phyloP scores from a whole-genome alignment of 2,113 vertebrate species.

The Emydura subglobosa region DNA sequence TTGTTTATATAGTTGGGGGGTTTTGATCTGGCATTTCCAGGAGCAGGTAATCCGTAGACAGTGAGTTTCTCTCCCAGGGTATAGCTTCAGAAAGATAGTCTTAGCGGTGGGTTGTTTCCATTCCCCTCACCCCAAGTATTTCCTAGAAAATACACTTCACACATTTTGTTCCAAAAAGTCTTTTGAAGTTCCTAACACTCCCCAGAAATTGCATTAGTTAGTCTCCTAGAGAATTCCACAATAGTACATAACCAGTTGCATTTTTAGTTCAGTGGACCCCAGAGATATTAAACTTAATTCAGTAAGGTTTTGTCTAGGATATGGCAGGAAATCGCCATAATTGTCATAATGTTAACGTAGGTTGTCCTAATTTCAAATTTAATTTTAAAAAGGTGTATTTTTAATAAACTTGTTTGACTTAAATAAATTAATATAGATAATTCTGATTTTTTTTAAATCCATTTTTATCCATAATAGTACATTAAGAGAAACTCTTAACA shows the following conservation, averaged over 20 bases:
- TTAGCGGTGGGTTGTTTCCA: too few relatives aligned
- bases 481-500: neutral
- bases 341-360: neutral
- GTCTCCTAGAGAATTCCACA: neutral
- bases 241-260: neutral
- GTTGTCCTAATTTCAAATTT: neutral
- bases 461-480: neutral
- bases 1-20: too few relatives aligned
- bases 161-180: too few relatives aligned
- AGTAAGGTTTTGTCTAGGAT: neutral
- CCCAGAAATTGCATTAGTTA: too few relatives aligned
- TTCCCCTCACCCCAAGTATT: too few relatives aligned
- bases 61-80: too few relatives aligned
- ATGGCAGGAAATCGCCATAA: neutral
- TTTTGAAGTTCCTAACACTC: too few relatives aligned
- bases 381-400: neutral
- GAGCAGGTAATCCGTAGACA: too few relatives aligned
- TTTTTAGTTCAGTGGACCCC: neutral
- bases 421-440: neutral
- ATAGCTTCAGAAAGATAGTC: too few relatives aligned
- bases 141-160: too few relatives aligned
- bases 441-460: neutral
- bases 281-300: neutral
- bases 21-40: too few relatives aligned
- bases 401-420: neutral